Conservation (phyloP, 2,888 invertebrate genomes). For the Apodemia duryi region DNA sequence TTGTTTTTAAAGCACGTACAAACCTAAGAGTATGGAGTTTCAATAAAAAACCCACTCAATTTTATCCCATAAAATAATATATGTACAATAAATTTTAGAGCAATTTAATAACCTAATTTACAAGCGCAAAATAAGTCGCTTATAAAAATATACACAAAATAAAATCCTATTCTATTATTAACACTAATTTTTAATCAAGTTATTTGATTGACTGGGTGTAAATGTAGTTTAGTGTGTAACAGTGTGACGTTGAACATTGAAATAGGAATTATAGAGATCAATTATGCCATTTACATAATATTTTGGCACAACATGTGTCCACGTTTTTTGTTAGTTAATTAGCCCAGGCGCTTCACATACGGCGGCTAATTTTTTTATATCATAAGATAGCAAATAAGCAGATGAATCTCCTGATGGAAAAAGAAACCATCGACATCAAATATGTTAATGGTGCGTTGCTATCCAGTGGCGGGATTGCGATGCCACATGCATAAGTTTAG, state of each 20-base stretch:
- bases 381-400: no score
- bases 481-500: no score
- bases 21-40: no score
- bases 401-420: no score
- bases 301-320: neutral
- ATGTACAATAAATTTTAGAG: neutral
- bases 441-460: no score
- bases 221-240: neutral
- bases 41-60: no score
- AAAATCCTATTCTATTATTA: neutral
- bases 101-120: conserved; percentile 5
- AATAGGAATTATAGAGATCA: neutral
- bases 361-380: no score
- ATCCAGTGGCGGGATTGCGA: no score
- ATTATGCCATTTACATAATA: neutral
- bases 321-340: neutral
- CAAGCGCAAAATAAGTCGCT: neutral
- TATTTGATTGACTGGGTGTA: neutral
- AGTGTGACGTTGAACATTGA: neutral
- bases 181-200: neutral
- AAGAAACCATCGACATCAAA: no score
- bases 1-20: no score
- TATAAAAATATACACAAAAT: neutral
- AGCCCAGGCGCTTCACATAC: no score
- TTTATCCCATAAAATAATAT: no score